phyloP scores from a whole-genome alignment of 1,140 invertebrate species.

The Trachymyrmex septentrionalis region DNA sequence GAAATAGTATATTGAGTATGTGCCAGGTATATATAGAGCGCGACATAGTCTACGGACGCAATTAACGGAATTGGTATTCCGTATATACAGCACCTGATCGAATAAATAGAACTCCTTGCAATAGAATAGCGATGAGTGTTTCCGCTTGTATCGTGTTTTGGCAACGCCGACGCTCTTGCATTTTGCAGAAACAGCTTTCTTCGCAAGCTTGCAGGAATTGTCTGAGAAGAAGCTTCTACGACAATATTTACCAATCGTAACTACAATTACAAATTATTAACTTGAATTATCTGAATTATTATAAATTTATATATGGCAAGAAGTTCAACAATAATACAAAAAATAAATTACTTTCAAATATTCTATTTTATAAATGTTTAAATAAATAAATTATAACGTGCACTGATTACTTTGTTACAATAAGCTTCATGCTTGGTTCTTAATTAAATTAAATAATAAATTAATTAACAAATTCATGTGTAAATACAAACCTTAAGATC shows the following conservation, averaged over 20 bases:
- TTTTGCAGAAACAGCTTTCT: conserved; percentile 89
- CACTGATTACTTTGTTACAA: background rate
- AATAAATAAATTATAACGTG: background rate
- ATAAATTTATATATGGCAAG: background rate
- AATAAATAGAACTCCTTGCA: conserved; percentile 92
- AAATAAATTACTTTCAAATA: background rate
- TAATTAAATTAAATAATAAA: background rate
- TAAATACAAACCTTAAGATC: background rate
- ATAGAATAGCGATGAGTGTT: conserved; percentile 93
- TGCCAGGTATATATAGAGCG: background rate
- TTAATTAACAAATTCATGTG: background rate
- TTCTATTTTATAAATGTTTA: background rate
- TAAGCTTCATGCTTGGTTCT: background rate
- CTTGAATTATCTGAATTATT: background rate
- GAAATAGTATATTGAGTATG: background rate
- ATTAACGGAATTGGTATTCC: conserved; percentile 46
- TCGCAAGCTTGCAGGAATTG: conserved; percentile 91
- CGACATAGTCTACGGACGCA: background rate
- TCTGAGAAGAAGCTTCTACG: conserved; percentile 91
- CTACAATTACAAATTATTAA: background rate
- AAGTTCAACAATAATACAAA: background rate
- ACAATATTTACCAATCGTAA: background rate
- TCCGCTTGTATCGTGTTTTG: conserved; percentile 90
- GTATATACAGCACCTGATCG: conserved; percentile 89
- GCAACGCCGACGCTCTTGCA: conserved; percentile 86